Evolutionary conservation across 2,888 invertebrate species (phyloP).

Genomic region (Prosopocoilus inquinatus): DNA sequence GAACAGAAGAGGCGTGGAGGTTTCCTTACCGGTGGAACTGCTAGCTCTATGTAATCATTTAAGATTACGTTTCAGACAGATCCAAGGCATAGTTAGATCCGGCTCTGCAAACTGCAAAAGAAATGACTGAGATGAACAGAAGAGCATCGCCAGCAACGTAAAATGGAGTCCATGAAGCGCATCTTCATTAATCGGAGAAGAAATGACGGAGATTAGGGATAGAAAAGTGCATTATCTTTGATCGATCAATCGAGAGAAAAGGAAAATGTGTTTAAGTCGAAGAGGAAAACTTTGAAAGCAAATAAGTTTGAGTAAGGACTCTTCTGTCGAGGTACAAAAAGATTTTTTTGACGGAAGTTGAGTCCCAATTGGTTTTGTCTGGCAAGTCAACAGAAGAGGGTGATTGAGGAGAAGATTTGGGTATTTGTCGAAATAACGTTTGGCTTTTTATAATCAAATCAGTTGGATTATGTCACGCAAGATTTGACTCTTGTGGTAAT

Average conservation of each 20-base stretch:
- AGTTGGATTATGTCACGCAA: slow-evolving; percentile 33
- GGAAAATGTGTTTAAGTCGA: slow-evolving; percentile 44
- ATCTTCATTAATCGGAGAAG: slow-evolving; percentile 38
- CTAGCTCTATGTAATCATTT: no score
- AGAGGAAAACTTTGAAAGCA: slow-evolving; percentile 57
- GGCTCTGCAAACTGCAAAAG: no score
- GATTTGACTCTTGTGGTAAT: not conserved
- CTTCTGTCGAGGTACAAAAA: slow-evolving; percentile 57
- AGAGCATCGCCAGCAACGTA: slow-evolving; percentile 16
- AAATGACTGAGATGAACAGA: no score
- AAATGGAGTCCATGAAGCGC: slow-evolving; percentile 43
- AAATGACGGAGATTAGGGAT: no score
- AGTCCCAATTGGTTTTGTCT: slow-evolving; percentile 58
- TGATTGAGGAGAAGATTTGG: slow-evolving; percentile 61
- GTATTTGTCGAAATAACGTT: slow-evolving; percentile 60
- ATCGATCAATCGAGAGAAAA: slow-evolving; percentile 36
- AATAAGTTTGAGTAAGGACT: slow-evolving; percentile 49
- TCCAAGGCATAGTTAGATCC: no score
- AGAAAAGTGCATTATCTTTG: no score
- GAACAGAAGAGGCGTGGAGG: no score
- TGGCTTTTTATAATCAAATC: slow-evolving; percentile 54
- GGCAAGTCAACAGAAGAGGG: slow-evolving; percentile 58
- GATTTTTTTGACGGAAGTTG: slow-evolving; percentile 56
- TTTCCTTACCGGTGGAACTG: no score
- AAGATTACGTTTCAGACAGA: no score